Evolutionary conservation across 2,113 vertebrate genomes (phyloP), one percentile per base, ranked within the genome.

Genomic region (Brachionichthys hirsutus): DNA sequence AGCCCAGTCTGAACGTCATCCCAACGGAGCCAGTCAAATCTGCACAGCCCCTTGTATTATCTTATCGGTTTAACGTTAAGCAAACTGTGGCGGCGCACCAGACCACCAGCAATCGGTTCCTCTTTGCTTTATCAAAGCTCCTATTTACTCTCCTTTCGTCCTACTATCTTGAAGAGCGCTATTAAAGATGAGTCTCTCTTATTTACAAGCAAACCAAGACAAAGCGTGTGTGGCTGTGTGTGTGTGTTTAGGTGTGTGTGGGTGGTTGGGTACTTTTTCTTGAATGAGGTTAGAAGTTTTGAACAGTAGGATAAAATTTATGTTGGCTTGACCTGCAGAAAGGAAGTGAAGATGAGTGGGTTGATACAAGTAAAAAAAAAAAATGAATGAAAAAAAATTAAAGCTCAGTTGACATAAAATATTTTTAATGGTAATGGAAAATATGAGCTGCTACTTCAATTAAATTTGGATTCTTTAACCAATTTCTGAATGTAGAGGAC

Each of bases 21-120:
- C 46, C 51, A 47, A 68, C 45, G 70, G 41, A 63, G 65, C 40
- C n/a, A 55, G 62, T 68, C 62, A 69, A 57, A 66, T 75, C 75
- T 55, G 45, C 60, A 22, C 46, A 20, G 49, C 47, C 49, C 72
- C 41, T 8, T 10, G 46, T 57, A 48, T 65, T 90, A 91, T 91
- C 87, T 89, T 89, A 80, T 85, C 88, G 70, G 80, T 86, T 89
- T 78, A 87, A 68, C 70, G 64, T 73, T 83, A 68, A 82, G 75
- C 67, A 91, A 90, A 88, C 87, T 82, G 73, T 71, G 84, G 79
- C 83, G 80, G 82, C 87, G 89, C 85, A 90, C 84, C 62, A 54
- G 73, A 70, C 72, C 72, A 62, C 62, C 60, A 60, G 63, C 62
- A 24, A 55, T 54, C 70, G 67, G 83, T 87, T 88, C 83, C 78